Percentiles rank a stretch among this genome's conserved stretches.
phyloP scores from a whole-genome alignment of 2,888 invertebrate species.

The Masnerella sp. region DNA sequence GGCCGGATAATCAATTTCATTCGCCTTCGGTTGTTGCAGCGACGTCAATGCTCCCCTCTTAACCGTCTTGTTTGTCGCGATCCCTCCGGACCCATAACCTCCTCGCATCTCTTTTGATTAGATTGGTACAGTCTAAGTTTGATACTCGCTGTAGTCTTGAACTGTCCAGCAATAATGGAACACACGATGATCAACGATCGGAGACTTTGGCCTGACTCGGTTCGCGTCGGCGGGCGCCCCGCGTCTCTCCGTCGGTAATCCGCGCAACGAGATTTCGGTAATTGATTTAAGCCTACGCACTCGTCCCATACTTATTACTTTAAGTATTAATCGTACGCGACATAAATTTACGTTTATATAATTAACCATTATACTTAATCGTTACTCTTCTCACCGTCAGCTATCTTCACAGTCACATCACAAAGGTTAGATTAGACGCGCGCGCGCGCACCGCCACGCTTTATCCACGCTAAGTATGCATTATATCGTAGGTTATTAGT shows the following conservation, averaged over 20 bases:
- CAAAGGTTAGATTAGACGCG: slow-evolving; percentile 26
- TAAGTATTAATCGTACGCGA: slow-evolving; percentile 47
- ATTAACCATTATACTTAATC: slow-evolving; percentile 27
- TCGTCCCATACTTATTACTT: slow-evolving; percentile 38
- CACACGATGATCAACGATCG: slow-evolving; percentile 70
- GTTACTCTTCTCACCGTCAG: slow-evolving; percentile 25
- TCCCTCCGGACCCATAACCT: too few relatives aligned
- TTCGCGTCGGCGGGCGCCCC: slow-evolving; percentile 51
- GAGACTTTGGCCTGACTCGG: slow-evolving; percentile 66
- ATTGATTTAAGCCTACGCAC: slow-evolving; percentile 36
- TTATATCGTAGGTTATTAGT: slow-evolving; percentile 22
- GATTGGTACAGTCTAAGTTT: slow-evolving; percentile 78
- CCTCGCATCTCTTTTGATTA: slow-evolving; percentile 73
- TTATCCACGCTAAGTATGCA: slow-evolving; percentile 39
- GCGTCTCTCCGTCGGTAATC: slow-evolving; percentile 38
- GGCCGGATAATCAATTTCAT: slow-evolving; percentile 66
- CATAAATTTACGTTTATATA: slow-evolving; percentile 31
- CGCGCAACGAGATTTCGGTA: slow-evolving; percentile 32
- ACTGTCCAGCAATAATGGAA: slow-evolving; percentile 75
- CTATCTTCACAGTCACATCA: slow-evolving; percentile 43
- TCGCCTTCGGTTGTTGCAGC: slow-evolving; percentile 63
- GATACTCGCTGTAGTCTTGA: slow-evolving; percentile 77
- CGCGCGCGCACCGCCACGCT: slow-evolving; percentile 14
- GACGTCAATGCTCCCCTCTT: slow-evolving; percentile 71
- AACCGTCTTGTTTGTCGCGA: slow-evolving; percentile 13